Evolutionary conservation across 64 coral and sea anemone species (phyloP), one percentile per base, ranked within the genome.

Genomic region (Platygyra sinensis): DNA sequence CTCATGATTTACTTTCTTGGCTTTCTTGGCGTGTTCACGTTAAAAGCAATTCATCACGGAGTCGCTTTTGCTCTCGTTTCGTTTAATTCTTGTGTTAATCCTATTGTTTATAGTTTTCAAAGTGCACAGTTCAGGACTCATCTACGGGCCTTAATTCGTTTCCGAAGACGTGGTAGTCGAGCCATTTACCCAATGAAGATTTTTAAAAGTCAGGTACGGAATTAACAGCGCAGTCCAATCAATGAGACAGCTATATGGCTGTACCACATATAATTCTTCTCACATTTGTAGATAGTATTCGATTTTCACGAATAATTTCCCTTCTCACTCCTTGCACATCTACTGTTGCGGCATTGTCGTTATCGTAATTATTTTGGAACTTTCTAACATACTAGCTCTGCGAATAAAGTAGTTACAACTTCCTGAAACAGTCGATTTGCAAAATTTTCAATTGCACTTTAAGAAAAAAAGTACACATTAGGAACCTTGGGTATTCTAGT

Each of bases 1-100:
- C 74, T 77, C 18, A 77, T 42, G 20, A 77, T 77, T 22, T 77
- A 77, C 74, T 77, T 77, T 10, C 33, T 77, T 38, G 74, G 74
- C 2, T 77, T 77, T 42, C 36, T 42, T 42, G 38, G 38, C 20
- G 39, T 42, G 18, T 24, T 77, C 22, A 50, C 36, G 0, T 77
- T 77, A 11, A 11, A 38, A 18, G 33, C 31, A 8, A 50, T 77
- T 77, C 74, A 77, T 50, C 39, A 22, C 22, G 39, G 74, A 46
- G 39, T 77, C 1, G 39, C 74, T 8, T 77, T 42, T 3, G 74
- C 74, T 22, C 9, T 77, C 17, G 19, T 77, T 24, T 17, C 49
- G 36, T 77, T 77, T 7, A 77, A 77, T 19, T 77, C 74, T 46
- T 46, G 33, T 42, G 39, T 77, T 77, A 77, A 77, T 50, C 74